These are phyloP conservation scores for Oeneis ivallda DNA, from an alignment of 2,888 invertebrate species.

Conservation along the genomic window DNA sequence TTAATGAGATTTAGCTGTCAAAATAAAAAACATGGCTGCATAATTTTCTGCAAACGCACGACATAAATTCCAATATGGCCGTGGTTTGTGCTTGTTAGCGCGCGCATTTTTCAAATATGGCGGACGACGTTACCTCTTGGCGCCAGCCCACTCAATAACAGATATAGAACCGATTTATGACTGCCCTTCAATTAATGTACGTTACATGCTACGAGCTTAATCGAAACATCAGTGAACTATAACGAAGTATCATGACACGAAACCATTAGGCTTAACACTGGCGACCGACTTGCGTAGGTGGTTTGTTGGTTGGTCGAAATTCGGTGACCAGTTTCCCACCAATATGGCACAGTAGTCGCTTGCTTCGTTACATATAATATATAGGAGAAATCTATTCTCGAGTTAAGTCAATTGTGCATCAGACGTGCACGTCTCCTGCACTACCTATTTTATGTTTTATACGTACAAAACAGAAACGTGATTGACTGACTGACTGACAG, in stretches of 20 bases:
- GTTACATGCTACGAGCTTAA: slow-evolving; percentile 33
- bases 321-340: slow-evolving; percentile 6
- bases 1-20: slow-evolving; percentile 6
- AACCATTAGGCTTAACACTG: slow-evolving; percentile 10
- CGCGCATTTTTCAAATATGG: slow-evolving; percentile 62
- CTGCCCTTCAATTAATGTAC: slow-evolving; percentile 49
- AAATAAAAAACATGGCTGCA: slow-evolving; percentile 13
- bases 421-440: too few relatives aligned
- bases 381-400: neutral
- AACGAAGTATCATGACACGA: slow-evolving; percentile 17
- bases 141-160: slow-evolving; percentile 59
- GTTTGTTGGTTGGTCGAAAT: slow-evolving; percentile 4
- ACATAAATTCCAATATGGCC: slow-evolving; percentile 56
- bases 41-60: slow-evolving; percentile 35
- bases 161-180: slow-evolving; percentile 56
- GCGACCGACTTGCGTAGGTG: slow-evolving; percentile 16
- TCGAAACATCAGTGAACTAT: slow-evolving; percentile 30
- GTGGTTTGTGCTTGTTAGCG: slow-evolving; percentile 53
- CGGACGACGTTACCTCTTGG: slow-evolving; percentile 49
- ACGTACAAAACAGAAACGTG: too few relatives aligned
- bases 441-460: too few relatives aligned
- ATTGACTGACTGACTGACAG: too few relatives aligned
- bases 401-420: neutral
- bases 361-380: neutral
- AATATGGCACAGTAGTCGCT: slow-evolving; percentile 4